Evolutionary conservation across 2,797 vertebrate genomes (phyloP).

Genomic region (Gymnothorax javanicus): DNA sequence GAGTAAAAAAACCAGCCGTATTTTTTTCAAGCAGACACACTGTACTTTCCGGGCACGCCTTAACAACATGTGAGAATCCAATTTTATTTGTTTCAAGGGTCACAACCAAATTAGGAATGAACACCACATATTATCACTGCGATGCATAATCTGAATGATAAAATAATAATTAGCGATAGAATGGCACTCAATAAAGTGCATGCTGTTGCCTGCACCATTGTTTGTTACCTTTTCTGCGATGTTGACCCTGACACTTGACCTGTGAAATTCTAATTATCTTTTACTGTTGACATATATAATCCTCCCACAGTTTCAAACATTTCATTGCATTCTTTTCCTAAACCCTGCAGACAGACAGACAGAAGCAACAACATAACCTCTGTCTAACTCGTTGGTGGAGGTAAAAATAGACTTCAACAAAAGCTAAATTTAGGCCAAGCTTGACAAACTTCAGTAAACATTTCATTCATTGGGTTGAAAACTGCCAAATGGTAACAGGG

Average conservation of each 20-base stretch:
- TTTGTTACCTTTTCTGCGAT: too few relatives aligned
- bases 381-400: too few relatives aligned
- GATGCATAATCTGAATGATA: background rate
- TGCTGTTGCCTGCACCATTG: too few relatives aligned
- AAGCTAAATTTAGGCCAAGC: background rate
- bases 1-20: slow-evolving; percentile 44
- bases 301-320: too few relatives aligned
- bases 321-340: too few relatives aligned
- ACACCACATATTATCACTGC: background rate
- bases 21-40: slow-evolving; percentile 33
- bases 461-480: slow-evolving; percentile 57
- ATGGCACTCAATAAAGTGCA: too few relatives aligned
- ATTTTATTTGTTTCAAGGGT: background rate
- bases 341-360: too few relatives aligned
- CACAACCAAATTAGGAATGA: background rate
- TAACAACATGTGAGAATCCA: slow-evolving; percentile 1
- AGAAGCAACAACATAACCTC: too few relatives aligned
- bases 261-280: too few relatives aligned
- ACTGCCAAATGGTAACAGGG: slow-evolving; percentile 46
- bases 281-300: too few relatives aligned
- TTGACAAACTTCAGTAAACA: slow-evolving; percentile 54
- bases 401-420: background rate
- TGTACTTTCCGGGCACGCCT: slow-evolving; percentile 31
- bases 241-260: too few relatives aligned
- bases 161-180: background rate